phyloP scores from a whole-genome alignment of 2,113 vertebrate genomes.

The Mungos mungo region DNA sequence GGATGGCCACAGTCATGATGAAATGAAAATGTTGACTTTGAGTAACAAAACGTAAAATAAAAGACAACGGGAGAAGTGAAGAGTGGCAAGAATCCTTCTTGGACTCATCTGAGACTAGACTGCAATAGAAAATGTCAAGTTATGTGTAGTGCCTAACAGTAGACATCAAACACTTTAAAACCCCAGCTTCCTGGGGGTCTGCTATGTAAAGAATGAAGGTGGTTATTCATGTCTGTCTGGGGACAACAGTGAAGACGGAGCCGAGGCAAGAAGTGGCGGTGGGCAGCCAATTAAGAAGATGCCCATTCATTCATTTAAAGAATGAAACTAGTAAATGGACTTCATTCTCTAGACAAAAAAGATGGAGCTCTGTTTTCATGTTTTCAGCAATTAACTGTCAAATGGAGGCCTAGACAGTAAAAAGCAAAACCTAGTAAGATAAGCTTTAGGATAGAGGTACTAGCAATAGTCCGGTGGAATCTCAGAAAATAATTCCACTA shows the following conservation, averaged over 20 bases:
- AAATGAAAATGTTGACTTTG: conserved; percentile 51
- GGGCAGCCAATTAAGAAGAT: not conserved
- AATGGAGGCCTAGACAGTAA: not conserved
- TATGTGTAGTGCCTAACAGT: not conserved
- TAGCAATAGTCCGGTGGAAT: not conserved
- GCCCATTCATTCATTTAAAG: not conserved
- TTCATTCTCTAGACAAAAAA: not conserved
- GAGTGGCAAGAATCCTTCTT: not conserved
- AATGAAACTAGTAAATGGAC: not conserved
- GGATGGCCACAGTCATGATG: not conserved
- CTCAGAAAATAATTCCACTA: not conserved
- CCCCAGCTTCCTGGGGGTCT: not conserved
- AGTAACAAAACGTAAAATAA: conserved; percentile 11
- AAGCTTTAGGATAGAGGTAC: not conserved
- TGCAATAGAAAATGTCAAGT: conserved; percentile 17
- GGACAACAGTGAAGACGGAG: not conserved
- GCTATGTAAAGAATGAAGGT: not conserved
- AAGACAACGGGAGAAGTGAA: not conserved
- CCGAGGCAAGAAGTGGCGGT: not conserved
- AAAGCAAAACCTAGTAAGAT: not conserved
- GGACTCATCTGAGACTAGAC: not conserved
- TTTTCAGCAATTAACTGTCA: not conserved
- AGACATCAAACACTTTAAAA: not conserved
- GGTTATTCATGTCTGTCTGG: not conserved
- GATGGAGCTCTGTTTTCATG: not conserved